A percentile compares a stretch with the other conserved stretches of the same genome.
These are phyloP conservation scores for Callinectes sapidus DNA, from an alignment of 2,888 invertebrate genomes.

Conservation along the genomic window DNA sequence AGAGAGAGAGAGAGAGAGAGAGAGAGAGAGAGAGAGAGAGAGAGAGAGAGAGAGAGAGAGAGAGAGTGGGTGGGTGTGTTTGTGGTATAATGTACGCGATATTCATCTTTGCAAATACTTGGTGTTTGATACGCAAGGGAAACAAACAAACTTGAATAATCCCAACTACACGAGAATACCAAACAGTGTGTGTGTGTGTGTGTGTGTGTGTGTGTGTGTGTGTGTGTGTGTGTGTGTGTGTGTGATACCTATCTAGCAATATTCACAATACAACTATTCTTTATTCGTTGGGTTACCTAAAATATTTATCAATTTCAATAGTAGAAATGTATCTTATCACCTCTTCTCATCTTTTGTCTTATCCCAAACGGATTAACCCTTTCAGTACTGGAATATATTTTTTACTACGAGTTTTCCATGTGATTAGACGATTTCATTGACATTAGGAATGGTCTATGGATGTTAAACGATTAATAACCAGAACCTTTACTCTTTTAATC, in stretches of 20 bases:
- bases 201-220: too few relatives aligned
- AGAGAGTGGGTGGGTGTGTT: not conserved
- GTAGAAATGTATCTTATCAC: not conserved
- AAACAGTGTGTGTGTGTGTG: not conserved
- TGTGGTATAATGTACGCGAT: not conserved
- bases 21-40: constrained; percentile 25
- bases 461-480: too few relatives aligned
- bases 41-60: constrained; percentile 4
- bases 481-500: too few relatives aligned
- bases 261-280: not conserved
- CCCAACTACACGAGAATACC: not conserved
- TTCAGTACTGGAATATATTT: too few relatives aligned
- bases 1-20: constrained; percentile 25
- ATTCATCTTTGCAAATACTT: not conserved
- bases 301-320: too few relatives aligned
- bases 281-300: not conserved
- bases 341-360: not conserved
- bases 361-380: too few relatives aligned
- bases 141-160: not conserved
- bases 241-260: not conserved
- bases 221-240: too few relatives aligned
- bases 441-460: too few relatives aligned
- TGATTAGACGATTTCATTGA: too few relatives aligned
- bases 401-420: too few relatives aligned
- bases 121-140: not conserved